These are phyloP conservation scores for Rotaria macrura DNA, from an alignment of 2,888 invertebrate genomes.

Conservation along the genomic window DNA sequence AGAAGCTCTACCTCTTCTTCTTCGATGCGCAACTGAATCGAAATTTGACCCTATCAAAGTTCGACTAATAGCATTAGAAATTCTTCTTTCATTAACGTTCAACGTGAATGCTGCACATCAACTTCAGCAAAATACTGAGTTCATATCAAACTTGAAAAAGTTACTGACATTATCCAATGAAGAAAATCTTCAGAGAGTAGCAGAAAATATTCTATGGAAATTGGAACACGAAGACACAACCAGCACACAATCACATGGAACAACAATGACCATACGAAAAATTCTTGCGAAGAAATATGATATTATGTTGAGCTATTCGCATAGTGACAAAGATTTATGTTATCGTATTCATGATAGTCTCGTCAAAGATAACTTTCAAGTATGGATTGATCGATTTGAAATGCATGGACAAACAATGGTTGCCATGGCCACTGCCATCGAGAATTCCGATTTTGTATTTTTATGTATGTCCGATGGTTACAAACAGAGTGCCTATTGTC, in stretches of 20 bases:
- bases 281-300: neutral
- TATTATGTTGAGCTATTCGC: conserved; percentile 14
- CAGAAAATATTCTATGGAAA: neutral
- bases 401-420: neutral
- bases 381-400: neutral
- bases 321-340: neutral
- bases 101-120: neutral
- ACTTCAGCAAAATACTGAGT: neutral
- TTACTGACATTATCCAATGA: neutral
- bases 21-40: neutral
- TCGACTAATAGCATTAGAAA: neutral
- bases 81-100: neutral
- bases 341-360: neutral
- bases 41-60: neutral
- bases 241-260: neutral
- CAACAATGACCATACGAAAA: no score
- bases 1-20: neutral
- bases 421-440: neutral
- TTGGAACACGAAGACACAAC: neutral
- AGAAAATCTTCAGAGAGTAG: neutral
- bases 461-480: conserved; percentile 10
- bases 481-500: conserved; percentile 18
- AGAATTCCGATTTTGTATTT: neutral
- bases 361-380: neutral
- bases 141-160: neutral